Conservation (phyloP, 2,888 invertebrate genomes). For the Cephus pygmeus region DNA sequence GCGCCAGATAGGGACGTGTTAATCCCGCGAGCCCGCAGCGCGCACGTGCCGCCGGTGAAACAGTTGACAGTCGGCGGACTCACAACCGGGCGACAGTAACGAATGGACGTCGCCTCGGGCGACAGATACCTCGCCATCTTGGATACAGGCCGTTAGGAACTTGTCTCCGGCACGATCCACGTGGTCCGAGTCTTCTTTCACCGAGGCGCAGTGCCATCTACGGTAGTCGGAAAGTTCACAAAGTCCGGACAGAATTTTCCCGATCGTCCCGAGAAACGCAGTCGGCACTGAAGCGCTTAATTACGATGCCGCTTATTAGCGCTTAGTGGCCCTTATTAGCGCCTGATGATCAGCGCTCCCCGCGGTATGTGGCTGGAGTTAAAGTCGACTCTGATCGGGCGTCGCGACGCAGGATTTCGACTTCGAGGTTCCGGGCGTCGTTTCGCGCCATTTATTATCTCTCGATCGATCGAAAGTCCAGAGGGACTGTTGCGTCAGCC, state of each 20-base stretch:
- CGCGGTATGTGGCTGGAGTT: neutral
- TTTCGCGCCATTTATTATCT: neutral
- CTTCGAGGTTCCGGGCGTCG: neutral
- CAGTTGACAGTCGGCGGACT: constrained; percentile 6
- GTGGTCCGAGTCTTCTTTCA: neutral
- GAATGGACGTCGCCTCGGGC: constrained; percentile 19
- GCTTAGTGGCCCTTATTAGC: neutral
- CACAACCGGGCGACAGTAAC: constrained; percentile 16
- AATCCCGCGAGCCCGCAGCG: constrained; percentile 20
- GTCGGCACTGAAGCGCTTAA: neutral
- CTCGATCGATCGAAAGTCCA: constrained; percentile 6
- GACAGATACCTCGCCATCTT: constrained; percentile 23
- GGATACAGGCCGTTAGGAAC: neutral
- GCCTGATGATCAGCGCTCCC: neutral
- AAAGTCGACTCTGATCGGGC: neutral
- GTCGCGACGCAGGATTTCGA: neutral
- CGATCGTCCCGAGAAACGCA: neutral
- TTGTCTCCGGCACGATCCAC: neutral
- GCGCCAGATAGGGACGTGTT: constrained; percentile 32
- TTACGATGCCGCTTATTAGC: neutral
- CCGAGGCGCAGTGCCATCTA: neutral
- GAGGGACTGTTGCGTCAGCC: constrained; percentile 12
- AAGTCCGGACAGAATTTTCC: neutral
- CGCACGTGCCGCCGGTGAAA: constrained; percentile 8
- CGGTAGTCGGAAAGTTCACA: neutral